A percentile compares a stretch with the other conserved stretches of the same genome.
phyloP scores from a whole-genome alignment of 2,888 invertebrate genomes.

The Gerris lacustris region DNA sequence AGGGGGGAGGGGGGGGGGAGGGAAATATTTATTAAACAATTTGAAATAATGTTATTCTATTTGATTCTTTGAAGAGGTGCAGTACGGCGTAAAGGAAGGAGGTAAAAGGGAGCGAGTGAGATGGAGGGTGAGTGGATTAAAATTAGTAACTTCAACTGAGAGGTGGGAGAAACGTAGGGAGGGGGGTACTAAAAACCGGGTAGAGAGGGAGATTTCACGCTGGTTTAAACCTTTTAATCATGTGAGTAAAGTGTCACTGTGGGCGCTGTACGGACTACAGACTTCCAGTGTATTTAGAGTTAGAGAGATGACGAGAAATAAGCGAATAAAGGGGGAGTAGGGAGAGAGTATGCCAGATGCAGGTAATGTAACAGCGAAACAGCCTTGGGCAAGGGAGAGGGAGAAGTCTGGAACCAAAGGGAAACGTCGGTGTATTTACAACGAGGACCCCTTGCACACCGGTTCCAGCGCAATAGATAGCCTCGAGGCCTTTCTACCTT shows the following conservation, averaged over 20 bases:
- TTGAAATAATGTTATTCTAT: slow-evolving; percentile 5
- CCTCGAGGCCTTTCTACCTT: background rate
- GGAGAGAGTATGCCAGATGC: background rate
- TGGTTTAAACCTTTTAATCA: slow-evolving; percentile 3
- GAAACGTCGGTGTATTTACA: background rate
- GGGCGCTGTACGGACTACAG: background rate
- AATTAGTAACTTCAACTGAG: background rate
- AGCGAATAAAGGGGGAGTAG: background rate
- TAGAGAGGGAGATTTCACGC: background rate
- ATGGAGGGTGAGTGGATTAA: background rate
- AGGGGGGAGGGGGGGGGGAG: background rate
- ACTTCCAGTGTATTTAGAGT: background rate
- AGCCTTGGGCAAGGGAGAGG: background rate
- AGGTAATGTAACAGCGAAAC: background rate
- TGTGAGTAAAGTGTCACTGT: background rate
- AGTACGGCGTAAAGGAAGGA: background rate
- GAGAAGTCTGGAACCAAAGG: background rate
- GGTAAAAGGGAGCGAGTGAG: background rate
- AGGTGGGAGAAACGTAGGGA: background rate
- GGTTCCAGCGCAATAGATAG: background rate
- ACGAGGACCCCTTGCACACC: background rate
- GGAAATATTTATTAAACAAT: slow-evolving; percentile 5
- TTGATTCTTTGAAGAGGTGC: slow-evolving; percentile 3
- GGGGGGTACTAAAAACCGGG: background rate
- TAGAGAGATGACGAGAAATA: background rate